Percentiles rank a stretch among this genome's conserved stretches.
phyloP scores from a whole-genome alignment of 2,797 vertebrate species.

The Nothura maculosa region DNA sequence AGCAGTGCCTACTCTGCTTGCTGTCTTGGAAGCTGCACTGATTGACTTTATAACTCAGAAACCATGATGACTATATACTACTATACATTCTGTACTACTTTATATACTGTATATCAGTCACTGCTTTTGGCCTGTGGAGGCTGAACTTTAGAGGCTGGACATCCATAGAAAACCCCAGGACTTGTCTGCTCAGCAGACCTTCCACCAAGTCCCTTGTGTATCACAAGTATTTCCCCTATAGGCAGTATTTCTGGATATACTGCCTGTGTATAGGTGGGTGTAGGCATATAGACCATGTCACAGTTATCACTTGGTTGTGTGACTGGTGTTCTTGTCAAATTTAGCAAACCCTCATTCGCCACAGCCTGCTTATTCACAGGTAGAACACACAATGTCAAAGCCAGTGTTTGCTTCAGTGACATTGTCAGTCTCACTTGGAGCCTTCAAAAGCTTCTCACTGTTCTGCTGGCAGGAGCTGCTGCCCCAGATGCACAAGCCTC shows the following conservation, averaged over 20 bases:
- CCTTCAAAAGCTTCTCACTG: not conserved
- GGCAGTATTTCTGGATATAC: not conserved
- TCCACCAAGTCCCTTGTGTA: not conserved
- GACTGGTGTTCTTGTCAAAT: not conserved
- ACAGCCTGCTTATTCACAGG: not conserved
- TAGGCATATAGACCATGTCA: not conserved
- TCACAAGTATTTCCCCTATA: not conserved
- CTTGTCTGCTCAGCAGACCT: not conserved
- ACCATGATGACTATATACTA: not conserved
- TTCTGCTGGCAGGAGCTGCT: not conserved
- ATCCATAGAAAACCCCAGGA: not conserved
- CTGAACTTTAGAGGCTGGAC: not conserved
- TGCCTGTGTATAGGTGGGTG: constrained; percentile 37
- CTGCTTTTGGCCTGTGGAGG: not conserved
- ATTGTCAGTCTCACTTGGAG: not conserved
- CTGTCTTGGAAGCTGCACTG: not conserved
- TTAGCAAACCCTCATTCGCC: not conserved
- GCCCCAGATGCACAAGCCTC: not conserved
- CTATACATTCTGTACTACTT: no score
- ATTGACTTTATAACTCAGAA: not conserved
- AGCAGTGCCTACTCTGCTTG: not conserved
- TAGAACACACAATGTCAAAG: not conserved
- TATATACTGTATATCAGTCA: not conserved
- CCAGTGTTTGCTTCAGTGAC: not conserved
- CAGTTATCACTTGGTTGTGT: not conserved